Conservation (phyloP, 2,113 vertebrate species). For the Pardalotus punctatus region DNA sequence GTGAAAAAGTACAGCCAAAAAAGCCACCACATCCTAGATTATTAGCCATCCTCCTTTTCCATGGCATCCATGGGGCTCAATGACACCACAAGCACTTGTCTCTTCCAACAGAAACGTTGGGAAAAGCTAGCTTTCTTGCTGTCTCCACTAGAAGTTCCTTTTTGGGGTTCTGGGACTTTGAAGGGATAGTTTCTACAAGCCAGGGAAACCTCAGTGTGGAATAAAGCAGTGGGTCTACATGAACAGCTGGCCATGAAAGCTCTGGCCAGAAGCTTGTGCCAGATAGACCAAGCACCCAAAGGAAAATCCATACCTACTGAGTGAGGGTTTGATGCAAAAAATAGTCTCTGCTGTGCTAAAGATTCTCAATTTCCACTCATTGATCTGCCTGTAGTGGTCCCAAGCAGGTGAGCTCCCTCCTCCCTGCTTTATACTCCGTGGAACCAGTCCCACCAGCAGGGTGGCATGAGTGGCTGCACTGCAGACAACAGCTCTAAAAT, state of each 20-base stretch:
- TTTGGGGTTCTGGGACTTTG: background rate
- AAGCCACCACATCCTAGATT: background rate
- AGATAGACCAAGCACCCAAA: background rate
- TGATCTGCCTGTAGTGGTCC: background rate
- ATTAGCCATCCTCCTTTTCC: background rate
- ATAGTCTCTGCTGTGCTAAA: background rate
- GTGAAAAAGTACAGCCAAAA: background rate
- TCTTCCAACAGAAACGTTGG: background rate
- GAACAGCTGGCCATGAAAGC: background rate
- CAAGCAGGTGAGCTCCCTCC: accelerated
- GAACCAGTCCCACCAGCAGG: background rate
- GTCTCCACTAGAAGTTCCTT: background rate
- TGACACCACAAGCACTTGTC: background rate
- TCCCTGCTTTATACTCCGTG: background rate
- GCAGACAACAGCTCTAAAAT: background rate
- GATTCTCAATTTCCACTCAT: background rate
- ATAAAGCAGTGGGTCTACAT: background rate
- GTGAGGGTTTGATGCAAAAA: background rate
- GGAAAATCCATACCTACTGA: background rate
- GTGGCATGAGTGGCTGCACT: background rate
- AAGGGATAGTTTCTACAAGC: background rate
- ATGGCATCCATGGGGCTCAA: background rate
- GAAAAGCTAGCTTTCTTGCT: background rate
- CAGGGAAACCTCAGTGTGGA: background rate
- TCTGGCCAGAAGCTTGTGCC: background rate